These are phyloP conservation scores for Maconellicoccus hirsutus DNA, from an alignment of 1,140 invertebrate genomes.

Conservation along the genomic window DNA sequence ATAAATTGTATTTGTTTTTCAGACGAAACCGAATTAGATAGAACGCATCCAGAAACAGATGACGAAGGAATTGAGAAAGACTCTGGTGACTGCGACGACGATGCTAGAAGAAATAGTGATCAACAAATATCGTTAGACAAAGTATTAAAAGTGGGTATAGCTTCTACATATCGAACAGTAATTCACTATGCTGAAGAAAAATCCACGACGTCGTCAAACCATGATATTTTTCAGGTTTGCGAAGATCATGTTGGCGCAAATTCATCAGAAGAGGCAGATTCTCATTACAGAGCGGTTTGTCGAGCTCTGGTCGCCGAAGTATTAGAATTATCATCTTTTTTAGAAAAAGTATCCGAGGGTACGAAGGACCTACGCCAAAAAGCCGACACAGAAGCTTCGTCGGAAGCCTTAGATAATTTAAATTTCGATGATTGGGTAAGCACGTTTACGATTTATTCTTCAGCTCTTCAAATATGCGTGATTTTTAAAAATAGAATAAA, in stretches of 20 bases:
- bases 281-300: conserved; percentile 83
- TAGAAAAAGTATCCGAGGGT: conserved; percentile 59
- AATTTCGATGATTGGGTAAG: conserved; percentile 78
- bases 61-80: conserved; percentile 84
- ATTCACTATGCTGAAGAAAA: no score
- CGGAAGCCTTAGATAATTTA: conserved; percentile 58
- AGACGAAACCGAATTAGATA: conserved; percentile 1
- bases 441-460: neutral
- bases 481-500: no score
- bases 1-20: neutral
- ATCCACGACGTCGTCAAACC: no score
- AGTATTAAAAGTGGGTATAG: conserved; percentile 24
- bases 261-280: conserved; percentile 47
- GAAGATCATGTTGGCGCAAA: conserved; percentile 48
- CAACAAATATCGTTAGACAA: conserved; percentile 24
- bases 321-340: conserved; percentile 74
- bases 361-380: conserved; percentile 44
- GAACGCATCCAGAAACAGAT: conserved; percentile 48
- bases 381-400: conserved; percentile 43
- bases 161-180: neutral
- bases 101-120: conserved; percentile 18
- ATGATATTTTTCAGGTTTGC: conserved; percentile 55
- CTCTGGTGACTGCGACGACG: conserved; percentile 58
- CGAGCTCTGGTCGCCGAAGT: conserved; percentile 80
- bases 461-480: no score